A percentile compares a stretch with the other conserved stretches of the same genome.
phyloP scores from a whole-genome alignment of 2,797 vertebrate species.

The Pogoniulus pusillus region DNA sequence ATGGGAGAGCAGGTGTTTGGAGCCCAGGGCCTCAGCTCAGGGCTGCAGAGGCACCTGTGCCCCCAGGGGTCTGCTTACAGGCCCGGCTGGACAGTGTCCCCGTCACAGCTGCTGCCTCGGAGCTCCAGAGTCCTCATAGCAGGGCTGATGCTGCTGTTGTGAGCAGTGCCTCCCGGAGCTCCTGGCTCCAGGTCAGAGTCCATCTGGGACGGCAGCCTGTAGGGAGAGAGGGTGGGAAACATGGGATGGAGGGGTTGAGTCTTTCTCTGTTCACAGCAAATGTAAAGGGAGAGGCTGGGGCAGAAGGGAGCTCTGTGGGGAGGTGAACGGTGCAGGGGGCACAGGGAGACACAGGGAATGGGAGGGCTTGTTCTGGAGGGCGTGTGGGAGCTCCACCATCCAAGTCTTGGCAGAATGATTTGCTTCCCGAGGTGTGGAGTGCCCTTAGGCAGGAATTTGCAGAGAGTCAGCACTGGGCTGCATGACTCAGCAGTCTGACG shows the following conservation, averaged over 20 bases:
- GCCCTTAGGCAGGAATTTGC: conserved; percentile 1
- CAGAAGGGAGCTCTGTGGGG: neutral
- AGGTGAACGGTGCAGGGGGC: neutral
- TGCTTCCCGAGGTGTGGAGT: neutral
- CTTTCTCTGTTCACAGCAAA: neutral
- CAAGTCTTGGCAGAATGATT: neutral
- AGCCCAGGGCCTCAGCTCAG: neutral
- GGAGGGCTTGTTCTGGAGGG: neutral
- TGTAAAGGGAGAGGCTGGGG: neutral
- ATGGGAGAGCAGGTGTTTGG: neutral
- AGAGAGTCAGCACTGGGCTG: neutral
- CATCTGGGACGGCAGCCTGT: neutral
- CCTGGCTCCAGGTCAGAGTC: neutral
- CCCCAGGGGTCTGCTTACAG: neutral
- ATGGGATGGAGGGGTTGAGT: fast-evolving
- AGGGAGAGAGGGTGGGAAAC: neutral
- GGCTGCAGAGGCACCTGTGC: neutral
- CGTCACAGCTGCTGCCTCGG: neutral
- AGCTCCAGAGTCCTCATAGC: neutral
- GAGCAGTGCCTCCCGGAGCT: neutral
- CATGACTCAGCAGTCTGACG: conserved; percentile 12
- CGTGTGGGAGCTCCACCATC: neutral
- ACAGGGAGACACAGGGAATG: neutral
- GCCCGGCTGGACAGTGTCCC: neutral
- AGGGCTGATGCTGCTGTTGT: neutral